Evolutionary conservation across 2,888 invertebrate genomes (phyloP).

Genomic region (Punctoribates punctum): DNA sequence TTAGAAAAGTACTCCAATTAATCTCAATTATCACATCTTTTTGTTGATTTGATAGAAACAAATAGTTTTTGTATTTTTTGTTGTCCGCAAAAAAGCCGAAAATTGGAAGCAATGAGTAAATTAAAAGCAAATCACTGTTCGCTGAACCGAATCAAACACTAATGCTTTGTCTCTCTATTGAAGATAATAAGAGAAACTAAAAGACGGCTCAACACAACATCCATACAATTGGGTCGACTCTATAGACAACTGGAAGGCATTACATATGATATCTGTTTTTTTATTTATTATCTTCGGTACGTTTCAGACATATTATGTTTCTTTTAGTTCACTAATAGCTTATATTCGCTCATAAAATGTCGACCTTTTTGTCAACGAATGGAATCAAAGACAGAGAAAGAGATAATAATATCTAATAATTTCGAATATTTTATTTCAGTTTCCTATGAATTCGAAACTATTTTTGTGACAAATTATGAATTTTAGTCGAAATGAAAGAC

Average conservation of each 20-base stretch:
- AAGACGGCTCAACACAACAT: neutral
- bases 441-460: neutral
- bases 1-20: neutral
- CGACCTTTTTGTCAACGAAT: neutral
- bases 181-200: neutral
- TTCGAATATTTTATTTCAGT: neutral
- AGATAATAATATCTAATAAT: constrained; percentile 2
- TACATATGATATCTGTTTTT: constrained; percentile 14
- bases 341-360: constrained; percentile 15
- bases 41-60: neutral
- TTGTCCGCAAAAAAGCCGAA: neutral
- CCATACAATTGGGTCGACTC: neutral
- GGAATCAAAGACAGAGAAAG: no score
- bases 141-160: neutral
- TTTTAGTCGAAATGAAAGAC: neutral
- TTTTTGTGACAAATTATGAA: neutral
- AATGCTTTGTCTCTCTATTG: neutral
- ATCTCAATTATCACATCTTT: neutral
- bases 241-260: constrained; percentile 2
- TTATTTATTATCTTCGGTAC: constrained; percentile 10
- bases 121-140: constrained; percentile 17
- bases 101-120: constrained; percentile 14
- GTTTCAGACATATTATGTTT: constrained; percentile 24
- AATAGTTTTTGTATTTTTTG: neutral
- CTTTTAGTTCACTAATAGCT: constrained; percentile 30